Conservation (phyloP, 1,140 invertebrate species). For the Drosophila nigrodunni region DNA sequence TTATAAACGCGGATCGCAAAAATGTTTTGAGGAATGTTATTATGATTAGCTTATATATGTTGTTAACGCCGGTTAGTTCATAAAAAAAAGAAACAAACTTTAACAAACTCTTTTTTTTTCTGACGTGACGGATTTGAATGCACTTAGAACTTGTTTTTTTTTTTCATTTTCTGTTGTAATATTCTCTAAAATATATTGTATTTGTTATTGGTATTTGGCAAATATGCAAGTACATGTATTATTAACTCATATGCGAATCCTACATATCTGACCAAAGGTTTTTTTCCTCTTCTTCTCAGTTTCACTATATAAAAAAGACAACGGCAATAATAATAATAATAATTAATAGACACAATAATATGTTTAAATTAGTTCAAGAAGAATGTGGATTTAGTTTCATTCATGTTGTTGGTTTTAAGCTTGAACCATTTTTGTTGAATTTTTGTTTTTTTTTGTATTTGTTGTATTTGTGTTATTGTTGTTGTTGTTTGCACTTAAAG, state of each 20-base stretch:
- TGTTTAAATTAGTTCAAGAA: slow-evolving; percentile 66
- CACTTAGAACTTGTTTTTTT: slow-evolving; percentile 44
- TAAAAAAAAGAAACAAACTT: slow-evolving; percentile 63
- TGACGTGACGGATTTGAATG: slow-evolving; percentile 61
- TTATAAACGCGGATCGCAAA: slow-evolving; percentile 39
- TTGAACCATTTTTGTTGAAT: slow-evolving; percentile 50
- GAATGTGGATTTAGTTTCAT: slow-evolving; percentile 50
- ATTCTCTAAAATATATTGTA: slow-evolving; percentile 76
- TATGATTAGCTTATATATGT: slow-evolving; percentile 47
- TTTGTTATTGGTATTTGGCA: slow-evolving; percentile 53
- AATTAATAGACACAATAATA: slow-evolving; percentile 68
- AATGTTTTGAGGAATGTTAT: slow-evolving; percentile 50
- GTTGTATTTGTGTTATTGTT: slow-evolving; percentile 30
- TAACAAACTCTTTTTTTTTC: slow-evolving; percentile 69
- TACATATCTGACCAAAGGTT: slow-evolving; percentile 58
- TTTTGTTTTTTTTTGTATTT: slow-evolving; percentile 42
- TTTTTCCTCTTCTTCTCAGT: slow-evolving; percentile 40
- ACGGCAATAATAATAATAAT: slow-evolving; percentile 76
- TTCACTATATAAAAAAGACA: slow-evolving; percentile 78
- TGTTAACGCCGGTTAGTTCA: slow-evolving; percentile 48
- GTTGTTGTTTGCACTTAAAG: slow-evolving; percentile 65
- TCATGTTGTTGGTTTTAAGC: slow-evolving; percentile 44
- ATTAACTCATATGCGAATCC: slow-evolving; percentile 61
- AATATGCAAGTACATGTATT: slow-evolving; percentile 53
- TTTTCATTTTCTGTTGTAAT: slow-evolving; percentile 44